These are phyloP conservation scores for Gasteruption jaculator DNA, from an alignment of 2,888 invertebrate genomes.

Conservation along the genomic window DNA sequence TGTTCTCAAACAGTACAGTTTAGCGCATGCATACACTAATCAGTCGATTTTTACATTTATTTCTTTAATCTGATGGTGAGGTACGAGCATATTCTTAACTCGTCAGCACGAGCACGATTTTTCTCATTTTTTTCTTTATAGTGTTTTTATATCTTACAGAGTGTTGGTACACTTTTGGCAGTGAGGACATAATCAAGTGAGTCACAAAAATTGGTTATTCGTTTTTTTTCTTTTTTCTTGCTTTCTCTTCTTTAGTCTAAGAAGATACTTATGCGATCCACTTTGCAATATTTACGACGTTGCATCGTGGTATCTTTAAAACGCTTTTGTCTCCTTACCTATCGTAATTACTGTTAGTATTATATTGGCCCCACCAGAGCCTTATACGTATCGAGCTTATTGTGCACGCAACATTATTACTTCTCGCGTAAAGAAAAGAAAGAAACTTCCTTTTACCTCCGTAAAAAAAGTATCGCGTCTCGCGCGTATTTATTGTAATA, in stretches of 20 bases:
- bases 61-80: not conserved
- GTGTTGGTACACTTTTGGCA: conserved; percentile 46
- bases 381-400: conserved; percentile 34
- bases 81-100: conserved; percentile 5
- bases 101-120: conserved; percentile 33
- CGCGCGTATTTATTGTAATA: too few relatives aligned
- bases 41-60: conserved; percentile 36
- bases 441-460: not conserved
- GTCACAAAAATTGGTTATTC: conserved; percentile 33
- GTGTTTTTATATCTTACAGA: conserved; percentile 28
- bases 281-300: too few relatives aligned
- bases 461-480: too few relatives aligned
- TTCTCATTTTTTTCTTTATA: conserved; percentile 14
- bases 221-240: conserved; percentile 17
- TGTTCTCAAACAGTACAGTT: conserved; percentile 40
- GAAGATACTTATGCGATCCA: conserved; percentile 21
- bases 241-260: conserved; percentile 15
- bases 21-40: conserved; percentile 44
- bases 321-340: conserved; percentile 27
- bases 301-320: conserved; percentile 20
- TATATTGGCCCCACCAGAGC: conserved; percentile 46
- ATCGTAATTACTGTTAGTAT: conserved; percentile 32
- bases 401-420: conserved; percentile 26
- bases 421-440: not conserved
- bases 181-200: conserved; percentile 44